Conservation (phyloP, 2,113 vertebrate species). For the Elgaria multicarinata region DNA sequence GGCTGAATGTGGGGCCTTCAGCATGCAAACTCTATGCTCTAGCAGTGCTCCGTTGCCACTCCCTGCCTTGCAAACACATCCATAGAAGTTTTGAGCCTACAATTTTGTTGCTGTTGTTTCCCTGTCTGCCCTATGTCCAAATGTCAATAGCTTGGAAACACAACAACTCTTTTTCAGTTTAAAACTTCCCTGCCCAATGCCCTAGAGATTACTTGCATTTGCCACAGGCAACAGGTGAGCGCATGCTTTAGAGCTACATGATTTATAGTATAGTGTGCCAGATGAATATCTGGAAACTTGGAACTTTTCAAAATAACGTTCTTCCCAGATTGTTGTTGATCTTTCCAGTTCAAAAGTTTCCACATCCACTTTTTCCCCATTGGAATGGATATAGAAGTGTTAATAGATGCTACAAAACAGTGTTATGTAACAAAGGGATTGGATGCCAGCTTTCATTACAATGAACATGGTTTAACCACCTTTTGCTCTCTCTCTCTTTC, state of each 20-base stretch:
- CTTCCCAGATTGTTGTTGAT: not conserved
- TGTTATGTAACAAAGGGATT: constrained; percentile 15
- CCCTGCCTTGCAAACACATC: not conserved
- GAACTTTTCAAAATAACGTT: constrained; percentile 14
- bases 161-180: not conserved
- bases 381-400: constrained; percentile 4
- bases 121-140: not conserved
- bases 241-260: not conserved
- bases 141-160: not conserved
- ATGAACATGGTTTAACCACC: constrained; percentile 38
- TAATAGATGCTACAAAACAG: constrained; percentile 38
- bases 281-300: not conserved
- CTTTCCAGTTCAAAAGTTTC: not conserved
- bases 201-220: not conserved
- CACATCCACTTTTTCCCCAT: not conserved
- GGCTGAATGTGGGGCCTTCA: too few species aligned
- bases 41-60: too few species aligned
- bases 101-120: not conserved
- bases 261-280: not conserved
- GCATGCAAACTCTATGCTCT: too few species aligned
- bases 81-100: not conserved
- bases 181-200: not conserved
- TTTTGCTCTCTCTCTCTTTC: not conserved
- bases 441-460: constrained; percentile 48
- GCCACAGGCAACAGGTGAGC: not conserved